A percentile compares a stretch with the other conserved stretches of the same genome.
phyloP scores from a whole-genome alignment of 2,888 invertebrate species.

The Epirrhoe tristata region DNA sequence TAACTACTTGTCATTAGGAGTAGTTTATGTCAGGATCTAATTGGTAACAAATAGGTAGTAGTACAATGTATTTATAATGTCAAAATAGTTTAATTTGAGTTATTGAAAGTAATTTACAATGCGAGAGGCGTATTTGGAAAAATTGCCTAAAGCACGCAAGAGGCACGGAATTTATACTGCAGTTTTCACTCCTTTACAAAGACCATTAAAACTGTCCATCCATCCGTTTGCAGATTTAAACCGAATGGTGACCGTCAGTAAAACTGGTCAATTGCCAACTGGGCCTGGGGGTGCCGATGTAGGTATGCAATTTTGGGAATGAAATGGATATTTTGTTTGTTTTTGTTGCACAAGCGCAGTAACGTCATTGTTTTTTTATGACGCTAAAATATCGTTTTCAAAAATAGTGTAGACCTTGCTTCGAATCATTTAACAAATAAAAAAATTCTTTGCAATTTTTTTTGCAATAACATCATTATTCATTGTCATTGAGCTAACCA shows the following conservation, averaged over 20 bases:
- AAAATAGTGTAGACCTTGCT: too few relatives aligned
- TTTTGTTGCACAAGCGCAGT: not conserved
- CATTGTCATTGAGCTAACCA: too few relatives aligned
- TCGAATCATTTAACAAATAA: too few relatives aligned
- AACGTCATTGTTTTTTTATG: not conserved
- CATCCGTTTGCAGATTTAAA: slow-evolving; percentile 76
- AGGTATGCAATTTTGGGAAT: slow-evolving; percentile 5
- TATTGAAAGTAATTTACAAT: slow-evolving; percentile 7
- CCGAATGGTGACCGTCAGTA: slow-evolving; percentile 69
- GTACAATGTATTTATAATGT: too few relatives aligned
- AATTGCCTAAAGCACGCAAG: slow-evolving; percentile 62
- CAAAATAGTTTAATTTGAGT: slow-evolving; percentile 4
- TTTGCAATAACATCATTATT: too few relatives aligned
- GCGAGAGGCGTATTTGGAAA: slow-evolving; percentile 56
- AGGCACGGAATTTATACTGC: slow-evolving; percentile 70
- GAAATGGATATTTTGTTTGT: not conserved
- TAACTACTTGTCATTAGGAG: too few relatives aligned
- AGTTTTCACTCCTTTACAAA: slow-evolving; percentile 68
- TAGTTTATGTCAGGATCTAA: too few relatives aligned
- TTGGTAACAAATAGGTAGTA: too few relatives aligned
- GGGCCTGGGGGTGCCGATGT: slow-evolving; percentile 19
- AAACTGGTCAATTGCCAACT: slow-evolving; percentile 42
- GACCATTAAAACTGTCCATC: slow-evolving; percentile 78
- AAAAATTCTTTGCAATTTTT: too few relatives aligned
- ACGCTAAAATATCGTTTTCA: too few relatives aligned